Conservation (phyloP, 2,888 invertebrate species). For the Acleris sparsana region DNA sequence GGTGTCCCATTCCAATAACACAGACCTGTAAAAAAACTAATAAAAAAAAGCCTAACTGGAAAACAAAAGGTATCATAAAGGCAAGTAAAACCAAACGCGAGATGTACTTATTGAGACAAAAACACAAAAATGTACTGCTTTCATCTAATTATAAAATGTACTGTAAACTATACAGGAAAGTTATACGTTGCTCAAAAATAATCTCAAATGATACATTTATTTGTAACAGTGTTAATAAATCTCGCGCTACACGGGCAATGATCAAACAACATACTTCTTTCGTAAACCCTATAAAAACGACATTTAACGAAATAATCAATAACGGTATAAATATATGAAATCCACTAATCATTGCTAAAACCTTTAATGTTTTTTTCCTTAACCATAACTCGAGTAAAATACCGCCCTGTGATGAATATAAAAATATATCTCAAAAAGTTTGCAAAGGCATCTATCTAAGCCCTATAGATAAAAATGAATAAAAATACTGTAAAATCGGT, state of each 20-base stretch:
- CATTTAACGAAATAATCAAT: neutral
- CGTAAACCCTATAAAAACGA: neutral
- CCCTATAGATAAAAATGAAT: neutral
- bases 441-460: neutral
- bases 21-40: neutral
- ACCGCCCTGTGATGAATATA: neutral
- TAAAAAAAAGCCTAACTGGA: slow-evolving; percentile 7
- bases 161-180: neutral
- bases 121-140: too few species aligned
- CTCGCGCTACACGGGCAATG: neutral
- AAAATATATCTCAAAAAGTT: neutral
- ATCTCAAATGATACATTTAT: neutral
- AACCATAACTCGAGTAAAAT: too few species aligned
- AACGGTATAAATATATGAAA: neutral
- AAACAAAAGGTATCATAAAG: neutral
- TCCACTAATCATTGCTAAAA: neutral
- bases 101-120: neutral
- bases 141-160: too few species aligned
- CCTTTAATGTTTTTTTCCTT: too few species aligned
- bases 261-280: neutral
- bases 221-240: neutral
- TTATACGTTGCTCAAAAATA: neutral
- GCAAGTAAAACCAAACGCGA: neutral
- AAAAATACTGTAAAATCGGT: neutral
- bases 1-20: too few species aligned